Conservation (phyloP, 2,113 vertebrate genomes). For the Struthidea cinerea region DNA sequence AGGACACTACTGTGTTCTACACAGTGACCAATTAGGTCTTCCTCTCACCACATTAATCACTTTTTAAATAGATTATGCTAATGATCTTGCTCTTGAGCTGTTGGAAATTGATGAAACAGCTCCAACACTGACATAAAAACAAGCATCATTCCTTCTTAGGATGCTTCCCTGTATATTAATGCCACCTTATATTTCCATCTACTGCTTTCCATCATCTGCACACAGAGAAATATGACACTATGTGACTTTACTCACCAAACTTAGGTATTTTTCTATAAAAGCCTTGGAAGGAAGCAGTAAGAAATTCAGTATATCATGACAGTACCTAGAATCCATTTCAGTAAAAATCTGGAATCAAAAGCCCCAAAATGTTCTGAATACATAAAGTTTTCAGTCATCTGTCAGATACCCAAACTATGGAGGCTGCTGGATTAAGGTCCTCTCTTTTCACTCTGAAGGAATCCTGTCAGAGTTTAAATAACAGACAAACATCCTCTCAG, state of each 20-base stretch:
- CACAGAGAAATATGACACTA: not conserved
- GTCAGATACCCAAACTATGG: not conserved
- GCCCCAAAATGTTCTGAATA: not conserved
- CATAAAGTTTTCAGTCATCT: not conserved
- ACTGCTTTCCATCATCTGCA: not conserved
- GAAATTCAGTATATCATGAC: not conserved
- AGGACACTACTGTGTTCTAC: not conserved
- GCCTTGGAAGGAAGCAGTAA: not conserved
- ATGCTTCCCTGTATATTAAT: not conserved
- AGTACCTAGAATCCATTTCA: not conserved
- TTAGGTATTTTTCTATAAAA: not conserved
- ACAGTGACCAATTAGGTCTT: not conserved
- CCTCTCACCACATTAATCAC: not conserved
- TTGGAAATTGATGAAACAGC: not conserved
- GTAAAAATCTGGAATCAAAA: not conserved
- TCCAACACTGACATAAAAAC: not conserved
- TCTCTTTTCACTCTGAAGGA: not conserved
- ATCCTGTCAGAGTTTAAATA: not conserved
- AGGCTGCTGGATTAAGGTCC: not conserved
- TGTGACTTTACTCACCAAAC: not conserved
- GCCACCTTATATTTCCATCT: not conserved
- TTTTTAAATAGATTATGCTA: not conserved
- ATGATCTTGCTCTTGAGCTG: not conserved
- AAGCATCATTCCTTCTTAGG: not conserved
- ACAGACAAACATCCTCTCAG: not conserved